Evolutionary conservation across 1,140 invertebrate genomes (phyloP).

Genomic region (Sitobion miscanthi): DNA sequence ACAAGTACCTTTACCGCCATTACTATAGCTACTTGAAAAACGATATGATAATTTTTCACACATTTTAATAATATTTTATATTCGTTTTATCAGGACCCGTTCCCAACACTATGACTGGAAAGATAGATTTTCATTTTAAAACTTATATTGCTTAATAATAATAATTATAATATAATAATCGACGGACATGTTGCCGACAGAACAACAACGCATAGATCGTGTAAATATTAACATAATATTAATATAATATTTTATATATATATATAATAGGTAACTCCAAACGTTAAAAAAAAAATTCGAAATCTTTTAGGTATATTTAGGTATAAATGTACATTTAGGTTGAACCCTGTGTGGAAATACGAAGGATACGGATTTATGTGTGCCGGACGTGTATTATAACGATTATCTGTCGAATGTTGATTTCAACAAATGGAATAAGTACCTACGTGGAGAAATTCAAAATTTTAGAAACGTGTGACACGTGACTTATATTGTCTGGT

Average conservation of each 20-base stretch:
- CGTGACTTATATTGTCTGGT: background rate
- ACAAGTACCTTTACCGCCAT: background rate
- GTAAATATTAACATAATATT: background rate
- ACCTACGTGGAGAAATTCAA: background rate
- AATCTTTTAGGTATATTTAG: background rate
- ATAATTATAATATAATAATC: background rate
- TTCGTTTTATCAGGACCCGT: background rate
- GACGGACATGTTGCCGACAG: background rate
- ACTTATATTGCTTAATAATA: background rate
- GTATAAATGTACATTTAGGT: background rate
- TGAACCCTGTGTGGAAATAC: background rate
- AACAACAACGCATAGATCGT: conserved; percentile 4
- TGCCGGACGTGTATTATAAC: background rate
- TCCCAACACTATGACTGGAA: background rate
- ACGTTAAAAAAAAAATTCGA: background rate
- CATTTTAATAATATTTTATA: conserved; percentile 9
- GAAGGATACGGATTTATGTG: background rate
- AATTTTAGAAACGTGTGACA: conserved; percentile 16
- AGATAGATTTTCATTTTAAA: background rate
- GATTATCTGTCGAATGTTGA: background rate
- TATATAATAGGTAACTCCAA: background rate
- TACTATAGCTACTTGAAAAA: background rate
- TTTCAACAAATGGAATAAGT: background rate
- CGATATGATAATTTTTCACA: conserved; percentile 8
- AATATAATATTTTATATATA: background rate